Evolutionary conservation across 2,113 vertebrate species (phyloP).

Genomic region (Petrocephalus zakoni): DNA sequence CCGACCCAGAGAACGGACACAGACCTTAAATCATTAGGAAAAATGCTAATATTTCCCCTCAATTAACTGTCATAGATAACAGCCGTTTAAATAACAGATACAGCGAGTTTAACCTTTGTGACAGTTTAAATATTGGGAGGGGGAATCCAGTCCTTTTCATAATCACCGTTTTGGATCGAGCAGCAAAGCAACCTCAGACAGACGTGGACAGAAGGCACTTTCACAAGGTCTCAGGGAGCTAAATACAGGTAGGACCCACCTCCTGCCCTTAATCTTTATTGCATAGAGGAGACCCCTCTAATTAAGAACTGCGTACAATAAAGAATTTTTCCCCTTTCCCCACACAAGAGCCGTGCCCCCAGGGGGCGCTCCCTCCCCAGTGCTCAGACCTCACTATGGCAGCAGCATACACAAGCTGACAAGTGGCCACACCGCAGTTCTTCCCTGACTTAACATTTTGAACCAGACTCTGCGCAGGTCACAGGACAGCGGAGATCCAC

Average conservation of each 20-base stretch:
- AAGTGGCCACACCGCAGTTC: background rate
- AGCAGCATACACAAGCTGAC: background rate
- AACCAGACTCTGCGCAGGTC: background rate
- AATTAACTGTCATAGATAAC: background rate
- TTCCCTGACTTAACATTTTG: background rate
- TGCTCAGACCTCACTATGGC: background rate
- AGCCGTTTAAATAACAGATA: background rate
- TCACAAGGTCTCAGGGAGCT: background rate
- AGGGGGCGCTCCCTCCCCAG: constrained; percentile 1
- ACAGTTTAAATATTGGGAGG: background rate
- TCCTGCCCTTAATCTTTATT: background rate
- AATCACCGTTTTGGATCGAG: background rate
- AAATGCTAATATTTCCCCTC: background rate
- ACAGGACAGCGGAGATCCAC: background rate
- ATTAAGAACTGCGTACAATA: background rate
- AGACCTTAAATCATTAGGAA: background rate
- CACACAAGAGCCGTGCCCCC: background rate
- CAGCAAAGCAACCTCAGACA: background rate
- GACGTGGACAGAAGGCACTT: background rate
- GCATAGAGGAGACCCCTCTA: background rate
- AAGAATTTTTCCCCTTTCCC: background rate
- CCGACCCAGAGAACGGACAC: background rate
- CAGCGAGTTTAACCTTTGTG: background rate
- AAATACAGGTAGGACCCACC: background rate
- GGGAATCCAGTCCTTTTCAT: background rate